Conservation (phyloP, 2,888 invertebrate genomes). For the Calliscelio sp. region DNA sequence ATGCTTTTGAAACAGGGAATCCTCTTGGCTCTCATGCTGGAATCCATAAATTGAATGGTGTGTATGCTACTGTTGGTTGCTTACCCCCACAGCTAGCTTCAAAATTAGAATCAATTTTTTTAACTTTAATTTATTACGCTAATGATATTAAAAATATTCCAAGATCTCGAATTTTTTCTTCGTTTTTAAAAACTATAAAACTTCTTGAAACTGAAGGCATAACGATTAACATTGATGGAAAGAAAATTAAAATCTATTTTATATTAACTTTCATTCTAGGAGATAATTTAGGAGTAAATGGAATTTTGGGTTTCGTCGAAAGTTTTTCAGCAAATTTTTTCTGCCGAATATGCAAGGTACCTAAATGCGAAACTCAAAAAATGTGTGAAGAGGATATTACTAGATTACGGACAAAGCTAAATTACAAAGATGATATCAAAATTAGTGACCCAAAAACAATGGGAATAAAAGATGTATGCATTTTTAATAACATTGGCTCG, state of each 20-base stretch:
- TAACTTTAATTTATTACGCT: constrained; percentile 31
- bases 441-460: not conserved
- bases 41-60: constrained; percentile 48
- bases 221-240: constrained; percentile 21
- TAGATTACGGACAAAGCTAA: not conserved
- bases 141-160: constrained; percentile 7
- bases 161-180: constrained; percentile 14
- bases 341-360: constrained; percentile 39
- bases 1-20: constrained; percentile 37
- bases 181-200: constrained; percentile 14
- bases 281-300: constrained; percentile 62
- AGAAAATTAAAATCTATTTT: constrained; percentile 38
- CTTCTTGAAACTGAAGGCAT: constrained; percentile 42
- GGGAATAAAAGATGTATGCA: constrained; percentile 37
- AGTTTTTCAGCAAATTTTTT: constrained; percentile 44
- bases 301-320: constrained; percentile 48
- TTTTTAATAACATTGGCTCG: constrained; percentile 21
- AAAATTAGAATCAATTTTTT: constrained; percentile 29
- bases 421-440: constrained; percentile 27
- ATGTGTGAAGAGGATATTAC: constrained; percentile 17
- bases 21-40: constrained; percentile 17
- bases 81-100: constrained; percentile 30
- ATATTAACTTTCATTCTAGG: constrained; percentile 46
- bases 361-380: not conserved
- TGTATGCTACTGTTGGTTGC: constrained; percentile 27